These are phyloP conservation scores for Apistogramma diplotaenia DNA, from an alignment of 2,113 vertebrate species.

Conservation along the genomic window DNA sequence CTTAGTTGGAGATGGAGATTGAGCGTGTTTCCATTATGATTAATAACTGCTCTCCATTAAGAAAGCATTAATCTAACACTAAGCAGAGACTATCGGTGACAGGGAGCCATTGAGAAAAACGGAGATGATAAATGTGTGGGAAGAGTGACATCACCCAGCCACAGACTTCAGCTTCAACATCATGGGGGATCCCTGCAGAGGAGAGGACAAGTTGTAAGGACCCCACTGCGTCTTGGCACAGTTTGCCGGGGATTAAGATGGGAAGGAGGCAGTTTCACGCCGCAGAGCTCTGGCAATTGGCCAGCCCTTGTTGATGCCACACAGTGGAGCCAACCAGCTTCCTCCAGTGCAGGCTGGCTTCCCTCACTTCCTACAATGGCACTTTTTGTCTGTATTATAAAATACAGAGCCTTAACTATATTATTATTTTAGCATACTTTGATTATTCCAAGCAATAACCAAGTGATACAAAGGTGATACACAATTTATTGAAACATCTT, in stretches of 20 bases:
- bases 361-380: background rate
- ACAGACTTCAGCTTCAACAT: constrained; percentile 17
- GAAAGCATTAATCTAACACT: constrained; percentile 54
- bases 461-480: background rate
- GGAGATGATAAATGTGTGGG: constrained; percentile 5
- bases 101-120: constrained; percentile 53
- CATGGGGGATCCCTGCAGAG: constrained; percentile 21
- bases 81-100: constrained; percentile 37
- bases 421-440: background rate
- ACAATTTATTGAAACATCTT: background rate
- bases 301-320: constrained; percentile 39
- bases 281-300: constrained; percentile 35
- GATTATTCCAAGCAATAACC: constrained; percentile 6
- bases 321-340: background rate
- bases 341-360: background rate
- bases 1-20: constrained; percentile 25
- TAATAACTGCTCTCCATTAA: constrained; percentile 67
- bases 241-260: constrained; percentile 28
- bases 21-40: constrained; percentile 63
- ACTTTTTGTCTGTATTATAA: background rate
- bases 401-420: background rate
- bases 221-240: constrained; percentile 55
- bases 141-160: constrained; percentile 60
- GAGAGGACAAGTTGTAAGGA: constrained; percentile 23
- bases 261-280: constrained; percentile 21